Base-by-base conservation (phyloP, 37 sponge, comb jelly and placozoan genomes). In the Eunapius fragilis region DNA sequence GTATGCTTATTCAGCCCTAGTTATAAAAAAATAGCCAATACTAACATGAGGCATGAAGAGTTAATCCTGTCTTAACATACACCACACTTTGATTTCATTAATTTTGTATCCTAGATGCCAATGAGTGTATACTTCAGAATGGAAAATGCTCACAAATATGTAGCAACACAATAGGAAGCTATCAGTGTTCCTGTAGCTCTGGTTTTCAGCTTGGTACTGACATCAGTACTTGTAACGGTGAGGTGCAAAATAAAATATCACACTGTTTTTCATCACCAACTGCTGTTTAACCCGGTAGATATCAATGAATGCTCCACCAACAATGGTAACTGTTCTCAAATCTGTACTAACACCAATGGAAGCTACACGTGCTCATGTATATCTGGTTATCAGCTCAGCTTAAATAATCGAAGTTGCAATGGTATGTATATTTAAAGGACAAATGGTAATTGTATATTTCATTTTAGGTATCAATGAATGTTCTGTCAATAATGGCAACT, bases 391-490 rank as follows among this genome's bases (percentile, higher is more conserved):
- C 34, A 26, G 23, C 48, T 41, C 6, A 9, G 6, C n/a, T 24
- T 3, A 41, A 48, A 48, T 41, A 34, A 34, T 28, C 34, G 6
- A 41, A 41, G 48, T 24, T 78, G 79, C n/a, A n/a, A n/a, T n/a
- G n/a, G n/a, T n/a, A n/a, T n/a, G n/a, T n/a, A 41, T 23, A 31
- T 2, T 31, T 74, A 35, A 28, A 30, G 31, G 24, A n/a, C 27
- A 22, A 28, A 28, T 41, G 41, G 41, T 6, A 41, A 41, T 41
- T 41, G 6, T 41, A 6, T 41, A 41, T 41, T 41, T 41, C 22
- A 23, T 74, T 30, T 22, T 33, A 74, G 75, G 27, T 30, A 35
- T 74, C 31, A 74, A 74, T 74, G 75, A 74, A 33, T 74, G 75
- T 6, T 23, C 27, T 2, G 31, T 3, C 22, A 30, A 28, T 74